Conservation (phyloP, 2,113 vertebrate genomes). For the Cygnus atratus region DNA sequence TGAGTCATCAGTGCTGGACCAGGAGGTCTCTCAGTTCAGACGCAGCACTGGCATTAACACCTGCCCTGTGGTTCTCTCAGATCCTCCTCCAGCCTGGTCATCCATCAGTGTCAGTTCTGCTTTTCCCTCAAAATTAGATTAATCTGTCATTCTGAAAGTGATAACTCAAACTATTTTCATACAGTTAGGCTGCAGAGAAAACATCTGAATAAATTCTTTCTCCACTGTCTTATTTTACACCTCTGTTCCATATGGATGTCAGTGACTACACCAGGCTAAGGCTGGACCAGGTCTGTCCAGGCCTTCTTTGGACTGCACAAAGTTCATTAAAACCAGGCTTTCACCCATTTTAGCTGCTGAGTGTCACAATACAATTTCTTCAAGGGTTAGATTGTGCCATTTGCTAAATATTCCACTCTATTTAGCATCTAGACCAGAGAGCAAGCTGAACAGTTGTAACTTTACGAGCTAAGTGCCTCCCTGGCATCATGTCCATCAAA, state of each 20-base stretch:
- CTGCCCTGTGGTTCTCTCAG: not conserved
- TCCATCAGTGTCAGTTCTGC: conserved; percentile 43
- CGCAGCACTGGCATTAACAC: conserved; percentile 8
- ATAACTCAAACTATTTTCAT: conserved; percentile 56
- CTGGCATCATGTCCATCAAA: not conserved
- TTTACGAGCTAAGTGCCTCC: not conserved
- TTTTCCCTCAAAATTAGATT: conserved; percentile 23
- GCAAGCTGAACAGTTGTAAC: not conserved
- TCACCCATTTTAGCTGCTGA: not conserved
- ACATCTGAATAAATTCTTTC: not conserved
- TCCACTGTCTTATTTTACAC: not conserved
- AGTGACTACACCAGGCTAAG: not conserved
- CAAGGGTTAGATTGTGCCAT: not conserved
- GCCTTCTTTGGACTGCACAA: not conserved
- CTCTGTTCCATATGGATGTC: not conserved
- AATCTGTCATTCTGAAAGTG: conserved; percentile 52
- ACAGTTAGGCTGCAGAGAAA: conserved; percentile 37
- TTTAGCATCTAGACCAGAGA: not conserved
- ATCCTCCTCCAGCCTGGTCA: not conserved
- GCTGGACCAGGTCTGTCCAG: not conserved
- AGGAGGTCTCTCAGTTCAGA: not conserved
- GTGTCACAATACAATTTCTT: not conserved
- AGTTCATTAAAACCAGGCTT: not conserved
- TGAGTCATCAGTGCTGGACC: conserved; percentile 25
- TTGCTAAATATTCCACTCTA: not conserved